Percentiles rank a stretch among this genome's conserved stretches.
Evolutionary conservation across 2,113 vertebrate genomes (phyloP).

Genomic region (Narcine bancroftii): DNA sequence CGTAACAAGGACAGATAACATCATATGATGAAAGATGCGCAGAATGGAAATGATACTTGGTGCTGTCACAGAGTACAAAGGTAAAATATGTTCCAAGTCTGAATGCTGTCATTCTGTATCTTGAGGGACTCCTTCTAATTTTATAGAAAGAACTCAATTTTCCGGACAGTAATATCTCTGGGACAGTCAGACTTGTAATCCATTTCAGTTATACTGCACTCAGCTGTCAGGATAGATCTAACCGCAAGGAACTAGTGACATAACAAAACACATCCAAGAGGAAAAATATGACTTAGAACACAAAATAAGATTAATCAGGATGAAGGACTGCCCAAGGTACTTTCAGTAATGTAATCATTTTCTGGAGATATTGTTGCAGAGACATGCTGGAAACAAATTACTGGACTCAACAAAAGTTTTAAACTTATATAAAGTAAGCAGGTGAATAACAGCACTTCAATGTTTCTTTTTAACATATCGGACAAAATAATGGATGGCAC

Average conservation of each 20-base stretch:
- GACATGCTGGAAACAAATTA: background rate
- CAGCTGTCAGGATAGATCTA: background rate
- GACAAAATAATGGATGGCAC: too few species aligned
- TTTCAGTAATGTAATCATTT: background rate
- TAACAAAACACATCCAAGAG: background rate
- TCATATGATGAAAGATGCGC: background rate
- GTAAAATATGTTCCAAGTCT: background rate
- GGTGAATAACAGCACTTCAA: background rate
- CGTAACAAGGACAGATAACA: background rate
- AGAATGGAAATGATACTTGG: background rate
- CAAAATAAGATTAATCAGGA: background rate
- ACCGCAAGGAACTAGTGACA: background rate
- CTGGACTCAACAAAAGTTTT: background rate
- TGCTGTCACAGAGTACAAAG: background rate
- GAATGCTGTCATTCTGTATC: background rate
- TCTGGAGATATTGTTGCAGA: background rate
- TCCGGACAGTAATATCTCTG: background rate
- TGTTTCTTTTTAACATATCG: too few species aligned
- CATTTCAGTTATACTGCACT: background rate
- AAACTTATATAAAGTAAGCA: background rate
- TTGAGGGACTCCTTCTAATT: background rate
- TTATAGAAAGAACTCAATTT: slow-evolving; percentile 11
- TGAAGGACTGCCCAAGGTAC: background rate
- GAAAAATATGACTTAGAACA: background rate
- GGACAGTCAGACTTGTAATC: slow-evolving; percentile 8